Base-by-base conservation (phyloP, 2,113 vertebrate species). In the Percina caprodes region DNA sequence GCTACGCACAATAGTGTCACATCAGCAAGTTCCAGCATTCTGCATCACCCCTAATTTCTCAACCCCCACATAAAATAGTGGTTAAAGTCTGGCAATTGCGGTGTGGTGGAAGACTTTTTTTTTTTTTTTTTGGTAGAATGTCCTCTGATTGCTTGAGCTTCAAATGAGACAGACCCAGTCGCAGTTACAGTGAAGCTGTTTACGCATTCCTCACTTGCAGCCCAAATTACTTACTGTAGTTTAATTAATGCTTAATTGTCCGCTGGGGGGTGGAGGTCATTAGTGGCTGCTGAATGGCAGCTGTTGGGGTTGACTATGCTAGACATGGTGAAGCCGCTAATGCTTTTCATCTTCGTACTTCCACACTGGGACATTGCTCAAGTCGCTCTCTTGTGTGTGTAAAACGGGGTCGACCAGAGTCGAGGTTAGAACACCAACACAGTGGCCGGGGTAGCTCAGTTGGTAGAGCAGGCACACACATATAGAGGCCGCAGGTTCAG, bases 181-280 rank as follows among this genome's bases (percentile, higher is more conserved):
- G 79, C 19, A 1, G 55, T 83, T 59, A 58, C 69, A 77, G 80
- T 30, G n/a, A 71, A 52, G 55, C 74, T 52, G 80, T 91, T 92
- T 87, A 76, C 81, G 1, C 84, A 82, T 91, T 89, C 86, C 77
- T 80, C 30, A 30, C 82, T 74, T 33, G 69, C 84, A 86, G 77
- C 79, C 79, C 59, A 66, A 85, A 65, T 86, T 58, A 45, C 51
- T 92, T 88, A 78, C 79, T 88, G 76, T 83, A 83, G 83, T 74
- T 91, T 91, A 91, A 93, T 91, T 90, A 90, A 85, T 78, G 83
- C 75, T 82, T 81, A 86, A 90, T 82, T 86, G 79, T 71, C 62
- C 72, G 66, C 33, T 48, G 65, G 46, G 65, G 66, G 79, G 63
- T 68, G 75, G 15, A 74, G 71, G 51, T 87, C 66, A 79, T 89